Percentiles rank a stretch among this genome's conserved stretches.
Evolutionary conservation across 2,888 invertebrate genomes (phyloP).

Genomic region (Bimastos eiseni): DNA sequence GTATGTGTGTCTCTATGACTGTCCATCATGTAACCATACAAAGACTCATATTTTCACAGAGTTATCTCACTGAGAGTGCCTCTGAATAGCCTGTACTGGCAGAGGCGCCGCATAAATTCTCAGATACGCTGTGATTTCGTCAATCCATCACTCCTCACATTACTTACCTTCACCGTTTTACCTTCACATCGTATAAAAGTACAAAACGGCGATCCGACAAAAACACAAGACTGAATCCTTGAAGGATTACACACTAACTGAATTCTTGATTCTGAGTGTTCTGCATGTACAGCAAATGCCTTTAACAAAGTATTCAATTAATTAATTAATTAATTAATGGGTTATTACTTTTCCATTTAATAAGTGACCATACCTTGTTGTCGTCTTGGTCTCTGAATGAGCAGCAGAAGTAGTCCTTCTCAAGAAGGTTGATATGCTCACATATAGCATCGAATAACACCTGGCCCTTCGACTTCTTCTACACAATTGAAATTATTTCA

Average conservation of each 20-base stretch:
- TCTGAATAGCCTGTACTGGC: too few relatives aligned
- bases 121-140: not conserved
- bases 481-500: slow-evolving; percentile 62
- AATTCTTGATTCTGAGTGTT: too few relatives aligned
- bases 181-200: not conserved
- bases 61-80: too few relatives aligned
- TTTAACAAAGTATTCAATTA: not conserved
- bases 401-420: slow-evolving; percentile 94
- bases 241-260: too few relatives aligned
- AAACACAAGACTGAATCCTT: not conserved
- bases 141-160: not conserved
- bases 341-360: not conserved
- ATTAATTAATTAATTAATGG: not conserved
- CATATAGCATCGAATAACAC: slow-evolving; percentile 86
- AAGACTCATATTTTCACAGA: too few relatives aligned
- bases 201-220: not conserved
- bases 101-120: too few relatives aligned
- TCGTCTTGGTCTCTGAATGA: slow-evolving; percentile 83
- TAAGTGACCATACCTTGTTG: slow-evolving; percentile 45
- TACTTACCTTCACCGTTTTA: not conserved
- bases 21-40: too few relatives aligned
- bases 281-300: slow-evolving; percentile 30
- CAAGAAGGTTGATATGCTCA: slow-evolving; percentile 84
- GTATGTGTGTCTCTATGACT: too few relatives aligned
- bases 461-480: slow-evolving; percentile 88